Percentiles rank a stretch among this genome's conserved stretches.
These are phyloP conservation scores for Ciconia stormi DNA, from an alignment of 2,113 vertebrate genomes.

Conservation along the genomic window DNA sequence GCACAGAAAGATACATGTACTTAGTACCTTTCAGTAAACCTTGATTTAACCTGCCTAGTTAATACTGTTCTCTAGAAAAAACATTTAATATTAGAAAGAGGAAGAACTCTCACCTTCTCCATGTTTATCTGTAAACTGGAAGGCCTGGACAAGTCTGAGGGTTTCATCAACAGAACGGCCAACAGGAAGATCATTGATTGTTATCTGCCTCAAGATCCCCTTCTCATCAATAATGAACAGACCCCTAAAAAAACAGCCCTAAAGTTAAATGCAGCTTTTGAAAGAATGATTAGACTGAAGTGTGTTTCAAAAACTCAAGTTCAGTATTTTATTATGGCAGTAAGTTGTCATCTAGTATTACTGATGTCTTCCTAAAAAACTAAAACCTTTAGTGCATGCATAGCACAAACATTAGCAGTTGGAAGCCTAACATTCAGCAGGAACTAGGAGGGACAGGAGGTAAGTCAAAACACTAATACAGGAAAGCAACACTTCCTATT, in stretches of 20 bases:
- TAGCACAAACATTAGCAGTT: not conserved
- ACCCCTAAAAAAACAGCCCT: constrained; percentile 76
- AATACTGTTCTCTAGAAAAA: not conserved
- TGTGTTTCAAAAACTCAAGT: not conserved
- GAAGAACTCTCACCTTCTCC: constrained; percentile 88
- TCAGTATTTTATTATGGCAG: not conserved
- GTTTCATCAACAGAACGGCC: constrained; percentile 96
- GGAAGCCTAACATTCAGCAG: not conserved
- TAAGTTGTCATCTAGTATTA: not conserved
- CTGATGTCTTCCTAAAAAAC: not conserved
- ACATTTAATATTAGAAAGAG: not conserved
- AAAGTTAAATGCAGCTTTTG: not conserved
- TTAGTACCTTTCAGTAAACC: not conserved
- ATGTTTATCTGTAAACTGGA: constrained; percentile 97
- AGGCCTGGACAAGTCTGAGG: constrained; percentile 92
- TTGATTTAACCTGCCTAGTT: not conserved
- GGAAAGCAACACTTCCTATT: not conserved
- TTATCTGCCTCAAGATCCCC: constrained; percentile 94
- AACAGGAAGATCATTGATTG: constrained; percentile 98
- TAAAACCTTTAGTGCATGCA: not conserved
- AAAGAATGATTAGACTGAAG: not conserved
- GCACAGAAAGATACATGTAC: not conserved
- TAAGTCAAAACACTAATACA: not conserved
- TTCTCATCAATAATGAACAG: constrained; percentile 96
- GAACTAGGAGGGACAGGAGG: not conserved